Base-by-base conservation (phyloP, 1,140 invertebrate genomes). In the Drosophila varians region DNA sequence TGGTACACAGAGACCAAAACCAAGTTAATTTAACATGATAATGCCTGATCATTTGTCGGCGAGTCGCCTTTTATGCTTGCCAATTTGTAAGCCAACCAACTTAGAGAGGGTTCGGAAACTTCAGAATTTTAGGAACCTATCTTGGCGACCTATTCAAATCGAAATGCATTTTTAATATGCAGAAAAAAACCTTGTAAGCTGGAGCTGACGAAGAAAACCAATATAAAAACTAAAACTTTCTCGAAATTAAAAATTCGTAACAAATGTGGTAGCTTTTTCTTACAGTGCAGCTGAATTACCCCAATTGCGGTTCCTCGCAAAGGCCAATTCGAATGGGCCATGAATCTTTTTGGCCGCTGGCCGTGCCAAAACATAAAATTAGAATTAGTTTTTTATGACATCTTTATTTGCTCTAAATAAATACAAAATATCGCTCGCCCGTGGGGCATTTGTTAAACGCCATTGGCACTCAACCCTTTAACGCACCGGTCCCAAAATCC, bases 351-450 rank as follows among this genome's bases (percentile, higher is more conserved):
- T 75, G 75, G 66, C 45, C 66, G 48, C 28, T 65, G 46, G 23
- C 61, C 26, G 49, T 73, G 65, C 52, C 74, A 79, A 89, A 89
- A 80, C 73, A 89, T 86, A 80, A 89, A 89, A 89, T 79, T 72
- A 73, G 65, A 89, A 89, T 80, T 86, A 74, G 73, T 86, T 89
- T 89, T 89, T 89, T 89, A 89, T 89, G 84, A 89, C 76, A 89
- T 79, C 84, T 88, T 87, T 89, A 84, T 89, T 60, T 58, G 31
- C 52, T 70, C 79, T 74, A 89, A 89, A 89, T 80, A 84, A 89
- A 84, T 80, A 89, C 86, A 77, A 89, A 80, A 70, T 87, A 86
- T 86, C 57, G 65, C 57, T 60, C 62, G 74, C 82, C 82, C 55
- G 31, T 77, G 77, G 76, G 82, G 79, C 79, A 75, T 75, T 68